These are phyloP conservation scores for Xestia c-nigrum DNA, from an alignment of 2,888 invertebrate genomes.

Conservation along the genomic window DNA sequence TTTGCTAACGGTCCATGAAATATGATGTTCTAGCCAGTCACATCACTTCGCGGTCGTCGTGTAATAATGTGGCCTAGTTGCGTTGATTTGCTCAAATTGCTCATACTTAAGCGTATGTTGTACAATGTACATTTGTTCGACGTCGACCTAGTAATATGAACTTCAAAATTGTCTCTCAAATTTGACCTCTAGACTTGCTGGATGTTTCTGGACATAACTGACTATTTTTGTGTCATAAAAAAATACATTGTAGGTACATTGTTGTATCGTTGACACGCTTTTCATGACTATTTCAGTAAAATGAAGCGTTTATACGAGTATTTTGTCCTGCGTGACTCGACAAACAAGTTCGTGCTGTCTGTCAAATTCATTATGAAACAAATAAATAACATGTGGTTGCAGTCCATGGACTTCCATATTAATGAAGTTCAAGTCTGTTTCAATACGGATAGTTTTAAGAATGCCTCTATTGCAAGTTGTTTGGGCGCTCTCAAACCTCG, in stretches of 20 bases:
- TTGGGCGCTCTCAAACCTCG: neutral
- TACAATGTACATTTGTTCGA: slow-evolving; percentile 74
- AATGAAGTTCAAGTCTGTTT: slow-evolving; percentile 75
- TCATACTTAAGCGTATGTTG: slow-evolving; percentile 73
- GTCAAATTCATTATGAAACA: slow-evolving; percentile 78
- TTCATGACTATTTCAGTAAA: slow-evolving; percentile 30
- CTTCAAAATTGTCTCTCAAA: slow-evolving; percentile 65
- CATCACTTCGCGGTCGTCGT: slow-evolving; percentile 62
- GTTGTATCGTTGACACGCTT: slow-evolving; percentile 28
- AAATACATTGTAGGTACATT: slow-evolving; percentile 29
- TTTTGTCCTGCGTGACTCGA: slow-evolving; percentile 59
- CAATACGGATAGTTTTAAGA: slow-evolving; percentile 39
- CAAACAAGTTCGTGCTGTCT: slow-evolving; percentile 56
- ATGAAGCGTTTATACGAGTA: slow-evolving; percentile 45
- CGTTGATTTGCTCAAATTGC: slow-evolving; percentile 87
- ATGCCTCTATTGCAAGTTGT: slow-evolving; percentile 31
- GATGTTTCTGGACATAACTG: slow-evolving; percentile 35
- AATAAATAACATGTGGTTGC: slow-evolving; percentile 75
- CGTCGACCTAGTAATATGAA: slow-evolving; percentile 81
- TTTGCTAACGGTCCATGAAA: slow-evolving; percentile 72
- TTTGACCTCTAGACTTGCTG: slow-evolving; percentile 61
- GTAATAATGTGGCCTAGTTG: slow-evolving; percentile 83
- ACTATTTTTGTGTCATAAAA: slow-evolving; percentile 46
- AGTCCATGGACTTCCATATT: slow-evolving; percentile 73
- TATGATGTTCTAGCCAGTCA: slow-evolving; percentile 65